Conservation (phyloP, 2,888 invertebrate genomes). For the Vesta saturnalis region DNA sequence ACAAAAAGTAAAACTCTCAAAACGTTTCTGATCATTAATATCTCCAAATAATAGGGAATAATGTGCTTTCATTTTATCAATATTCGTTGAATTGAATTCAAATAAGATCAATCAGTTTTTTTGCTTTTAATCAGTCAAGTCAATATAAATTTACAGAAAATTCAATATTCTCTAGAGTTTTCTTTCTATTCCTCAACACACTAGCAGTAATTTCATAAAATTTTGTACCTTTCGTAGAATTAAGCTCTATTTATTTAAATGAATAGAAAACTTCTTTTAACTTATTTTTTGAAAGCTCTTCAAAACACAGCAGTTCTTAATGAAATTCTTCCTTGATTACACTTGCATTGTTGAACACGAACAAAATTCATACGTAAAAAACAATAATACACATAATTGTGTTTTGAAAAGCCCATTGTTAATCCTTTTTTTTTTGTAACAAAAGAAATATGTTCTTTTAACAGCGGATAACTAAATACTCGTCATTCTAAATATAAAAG, state of each 20-base stretch:
- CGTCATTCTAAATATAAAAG: conserved; percentile 13
- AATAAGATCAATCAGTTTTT: background rate
- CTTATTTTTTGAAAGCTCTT: no score
- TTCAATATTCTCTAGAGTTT: background rate
- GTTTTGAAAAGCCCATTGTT: background rate
- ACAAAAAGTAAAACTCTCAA: no score
- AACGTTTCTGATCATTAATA: background rate
- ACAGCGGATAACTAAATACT: background rate
- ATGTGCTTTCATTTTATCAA: background rate
- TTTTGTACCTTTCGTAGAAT: no score
- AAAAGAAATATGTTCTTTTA: conserved; percentile 5
- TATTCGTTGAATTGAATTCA: background rate
- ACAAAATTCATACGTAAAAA: background rate
- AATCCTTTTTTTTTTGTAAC: background rate
- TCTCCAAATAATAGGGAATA: background rate
- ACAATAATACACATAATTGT: background rate
- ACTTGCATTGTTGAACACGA: background rate
- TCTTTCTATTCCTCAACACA: background rate
- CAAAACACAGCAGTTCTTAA: no score
- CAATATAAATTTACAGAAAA: background rate
- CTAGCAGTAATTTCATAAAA: background rate
- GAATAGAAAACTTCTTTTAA: no score
- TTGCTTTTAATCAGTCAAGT: background rate
- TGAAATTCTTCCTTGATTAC: no score
- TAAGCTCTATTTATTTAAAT: background rate